Evolutionary conservation across 2,113 vertebrate species (phyloP).

Genomic region (Pluvianellus socialis): DNA sequence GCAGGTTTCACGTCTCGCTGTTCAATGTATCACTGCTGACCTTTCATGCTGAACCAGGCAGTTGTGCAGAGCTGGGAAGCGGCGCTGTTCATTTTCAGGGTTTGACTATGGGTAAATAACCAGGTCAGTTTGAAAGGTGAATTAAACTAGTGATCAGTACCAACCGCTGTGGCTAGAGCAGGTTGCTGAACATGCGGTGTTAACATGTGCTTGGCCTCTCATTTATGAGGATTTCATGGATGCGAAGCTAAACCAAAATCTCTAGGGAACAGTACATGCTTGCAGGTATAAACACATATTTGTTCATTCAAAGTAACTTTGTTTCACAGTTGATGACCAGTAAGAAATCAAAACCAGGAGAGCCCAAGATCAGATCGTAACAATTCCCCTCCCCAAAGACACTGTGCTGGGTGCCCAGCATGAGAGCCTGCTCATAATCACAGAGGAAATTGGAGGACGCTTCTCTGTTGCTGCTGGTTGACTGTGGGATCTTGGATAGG

Average conservation of each 20-base stretch:
- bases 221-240: neutral
- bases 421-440: neutral
- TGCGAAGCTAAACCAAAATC: neutral
- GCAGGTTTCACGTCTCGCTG: neutral
- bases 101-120: neutral
- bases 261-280: neutral
- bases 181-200: neutral
- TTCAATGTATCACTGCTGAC: neutral
- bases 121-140: neutral
- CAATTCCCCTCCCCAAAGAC: neutral
- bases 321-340: neutral
- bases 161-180: neutral
- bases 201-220: neutral
- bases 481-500: neutral
- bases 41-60: neutral
- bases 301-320: neutral
- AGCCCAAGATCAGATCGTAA: neutral
- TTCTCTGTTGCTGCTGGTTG: neutral
- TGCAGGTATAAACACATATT: neutral
- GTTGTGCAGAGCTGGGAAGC: neutral
- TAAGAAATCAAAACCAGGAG: neutral
- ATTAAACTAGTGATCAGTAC: neutral
- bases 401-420: neutral
- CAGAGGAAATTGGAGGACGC: neutral
- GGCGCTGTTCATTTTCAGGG: neutral